Conservation (phyloP, 2,113 vertebrate genomes). For the Cavia aperea region DNA sequence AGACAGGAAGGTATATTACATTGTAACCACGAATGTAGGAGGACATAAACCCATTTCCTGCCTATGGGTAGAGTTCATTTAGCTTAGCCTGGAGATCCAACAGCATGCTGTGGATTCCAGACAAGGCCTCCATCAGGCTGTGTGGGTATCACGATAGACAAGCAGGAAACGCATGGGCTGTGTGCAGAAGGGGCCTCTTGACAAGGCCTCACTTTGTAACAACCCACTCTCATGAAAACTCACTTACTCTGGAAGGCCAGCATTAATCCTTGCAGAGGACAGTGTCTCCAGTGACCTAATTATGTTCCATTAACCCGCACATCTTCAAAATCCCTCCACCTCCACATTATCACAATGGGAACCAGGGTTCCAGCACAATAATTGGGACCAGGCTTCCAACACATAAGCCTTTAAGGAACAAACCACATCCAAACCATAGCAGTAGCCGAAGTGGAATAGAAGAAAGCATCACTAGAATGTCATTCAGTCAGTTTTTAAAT, state of each 20-base stretch:
- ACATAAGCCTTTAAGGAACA: background rate
- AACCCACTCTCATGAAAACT: background rate
- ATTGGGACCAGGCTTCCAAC: background rate
- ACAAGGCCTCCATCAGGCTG: too few relatives aligned
- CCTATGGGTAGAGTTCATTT: background rate
- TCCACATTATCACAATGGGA: too few relatives aligned
- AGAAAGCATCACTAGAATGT: background rate
- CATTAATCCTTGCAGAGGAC: background rate
- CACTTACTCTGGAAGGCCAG: background rate
- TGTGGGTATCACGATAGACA: background rate
- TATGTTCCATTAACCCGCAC: background rate
- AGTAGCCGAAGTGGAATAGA: background rate
- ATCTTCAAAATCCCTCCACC: background rate
- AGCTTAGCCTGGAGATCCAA: background rate
- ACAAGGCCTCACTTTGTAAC: background rate
- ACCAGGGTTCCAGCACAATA: background rate
- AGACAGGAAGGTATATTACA: background rate
- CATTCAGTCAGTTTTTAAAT: background rate
- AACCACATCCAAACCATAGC: background rate
- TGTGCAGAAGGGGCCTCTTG: background rate
- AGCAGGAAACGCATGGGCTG: accelerated
- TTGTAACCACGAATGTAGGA: background rate
- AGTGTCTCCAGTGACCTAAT: background rate
- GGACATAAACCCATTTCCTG: background rate
- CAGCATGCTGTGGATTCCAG: background rate